A percentile compares a stretch with the other conserved stretches of the same genome.
Conservation (phyloP, 2,888 invertebrate genomes). For the Galeruca laticollis region DNA sequence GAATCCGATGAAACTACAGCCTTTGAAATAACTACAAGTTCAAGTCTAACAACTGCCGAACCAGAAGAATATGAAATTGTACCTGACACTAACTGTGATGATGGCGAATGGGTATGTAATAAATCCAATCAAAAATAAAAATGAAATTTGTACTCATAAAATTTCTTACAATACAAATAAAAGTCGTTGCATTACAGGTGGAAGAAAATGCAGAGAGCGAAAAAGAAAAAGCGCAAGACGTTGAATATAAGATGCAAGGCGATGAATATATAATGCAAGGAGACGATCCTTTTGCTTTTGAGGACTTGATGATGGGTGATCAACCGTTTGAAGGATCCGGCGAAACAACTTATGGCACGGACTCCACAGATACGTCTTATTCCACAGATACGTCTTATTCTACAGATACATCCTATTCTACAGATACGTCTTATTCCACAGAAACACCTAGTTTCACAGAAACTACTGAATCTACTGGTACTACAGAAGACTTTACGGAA, state of each 20-base stretch:
- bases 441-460: constrained; percentile 33
- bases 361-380: constrained; percentile 26
- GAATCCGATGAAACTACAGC: constrained; percentile 41
- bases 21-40: constrained; percentile 53
- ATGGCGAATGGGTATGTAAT: constrained; percentile 66
- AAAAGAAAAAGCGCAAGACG: constrained; percentile 21
- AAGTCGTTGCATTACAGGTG: constrained; percentile 53
- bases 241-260: background rate
- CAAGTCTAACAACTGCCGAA: constrained; percentile 55
- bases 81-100: constrained; percentile 68
- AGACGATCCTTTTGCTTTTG: constrained; percentile 25
- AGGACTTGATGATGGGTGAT: constrained; percentile 35
- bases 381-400: constrained; percentile 29
- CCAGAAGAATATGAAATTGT: constrained; percentile 70
- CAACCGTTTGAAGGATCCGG: constrained; percentile 18
- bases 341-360: constrained; percentile 10
- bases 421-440: constrained; percentile 24
- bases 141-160: too few species aligned
- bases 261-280: constrained; percentile 15
- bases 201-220: constrained; percentile 55
- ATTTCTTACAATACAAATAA: background rate
- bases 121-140: background rate
- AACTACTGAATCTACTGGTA: constrained; percentile 31
- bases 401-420: constrained; percentile 26
- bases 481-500: constrained; percentile 47